phyloP scores from a whole-genome alignment of 2,888 invertebrate species.

The Suillia variegata region DNA sequence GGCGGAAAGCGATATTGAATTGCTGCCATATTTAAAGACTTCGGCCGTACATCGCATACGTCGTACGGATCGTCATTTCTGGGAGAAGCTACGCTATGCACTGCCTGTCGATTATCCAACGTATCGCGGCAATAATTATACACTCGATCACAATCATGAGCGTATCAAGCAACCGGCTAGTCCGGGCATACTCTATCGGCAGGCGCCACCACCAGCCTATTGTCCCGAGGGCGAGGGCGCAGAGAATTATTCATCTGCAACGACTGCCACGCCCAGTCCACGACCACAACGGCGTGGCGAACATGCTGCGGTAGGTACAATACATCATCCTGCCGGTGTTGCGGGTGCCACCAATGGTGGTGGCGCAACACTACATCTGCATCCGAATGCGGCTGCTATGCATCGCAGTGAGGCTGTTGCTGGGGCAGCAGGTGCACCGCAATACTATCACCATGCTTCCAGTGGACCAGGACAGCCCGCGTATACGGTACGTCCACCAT shows the following conservation, averaged over 20 bases:
- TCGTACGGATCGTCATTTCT: slow-evolving; percentile 90
- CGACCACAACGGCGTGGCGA: slow-evolving; percentile 63
- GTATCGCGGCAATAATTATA: slow-evolving; percentile 87
- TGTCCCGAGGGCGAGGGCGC: slow-evolving; percentile 62
- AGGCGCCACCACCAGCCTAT: slow-evolving; percentile 60
- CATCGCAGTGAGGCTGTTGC: slow-evolving; percentile 41
- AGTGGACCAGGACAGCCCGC: slow-evolving; percentile 13
- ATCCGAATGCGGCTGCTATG: slow-evolving; percentile 34
- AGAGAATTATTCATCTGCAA: slow-evolving; percentile 69
- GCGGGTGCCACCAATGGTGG: background rate
- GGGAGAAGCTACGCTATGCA: slow-evolving; percentile 89
- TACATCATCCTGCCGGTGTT: slow-evolving; percentile 21
- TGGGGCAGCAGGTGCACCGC: slow-evolving; percentile 22
- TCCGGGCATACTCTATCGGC: slow-evolving; percentile 58
- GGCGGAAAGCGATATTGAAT: slow-evolving; percentile 85
- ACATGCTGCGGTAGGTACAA: slow-evolving; percentile 25
- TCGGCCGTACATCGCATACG: slow-evolving; percentile 75
- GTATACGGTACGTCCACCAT: slow-evolving; percentile 68
- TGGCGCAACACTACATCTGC: slow-evolving; percentile 44
- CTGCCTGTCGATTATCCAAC: slow-evolving; percentile 76
- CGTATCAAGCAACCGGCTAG: slow-evolving; percentile 60
- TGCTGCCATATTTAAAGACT: slow-evolving; percentile 86
- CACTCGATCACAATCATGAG: slow-evolving; percentile 68
- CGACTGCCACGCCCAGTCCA: slow-evolving; percentile 68
- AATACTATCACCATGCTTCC: slow-evolving; percentile 52